Evolutionary conservation across 2,797 vertebrate genomes (phyloP).

Genomic region (Bovichtus variegatus): DNA sequence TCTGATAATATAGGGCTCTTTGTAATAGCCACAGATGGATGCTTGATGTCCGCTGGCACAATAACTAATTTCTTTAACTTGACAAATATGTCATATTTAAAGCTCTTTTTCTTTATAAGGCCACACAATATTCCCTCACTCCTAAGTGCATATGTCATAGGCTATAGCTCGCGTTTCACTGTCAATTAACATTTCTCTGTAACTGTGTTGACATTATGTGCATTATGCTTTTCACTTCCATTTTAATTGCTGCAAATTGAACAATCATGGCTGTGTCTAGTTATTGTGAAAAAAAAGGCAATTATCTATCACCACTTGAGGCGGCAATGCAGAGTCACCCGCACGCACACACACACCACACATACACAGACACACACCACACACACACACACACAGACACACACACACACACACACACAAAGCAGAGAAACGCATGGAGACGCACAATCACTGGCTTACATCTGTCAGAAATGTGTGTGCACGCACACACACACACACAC

Average conservation of each 20-base stretch:
- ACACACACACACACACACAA: background rate
- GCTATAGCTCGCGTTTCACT: slow-evolving; percentile 1
- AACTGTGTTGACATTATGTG: background rate
- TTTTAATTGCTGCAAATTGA: slow-evolving; percentile 47
- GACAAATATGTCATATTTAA: background rate
- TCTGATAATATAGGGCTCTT: background rate
- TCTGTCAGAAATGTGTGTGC: background rate
- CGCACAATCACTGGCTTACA: background rate
- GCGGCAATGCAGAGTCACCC: background rate
- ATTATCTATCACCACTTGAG: slow-evolving; percentile 33
- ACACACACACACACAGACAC: background rate
- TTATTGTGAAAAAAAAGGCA: slow-evolving; percentile 40
- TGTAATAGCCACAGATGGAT: background rate
- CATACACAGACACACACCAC: background rate
- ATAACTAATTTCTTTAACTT: slow-evolving; percentile 3
- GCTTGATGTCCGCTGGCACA: background rate
- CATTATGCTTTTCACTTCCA: slow-evolving; percentile 26
- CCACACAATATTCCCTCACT: background rate
- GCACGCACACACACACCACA: background rate
- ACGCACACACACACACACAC: background rate
- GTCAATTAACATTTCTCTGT: slow-evolving; percentile 22
- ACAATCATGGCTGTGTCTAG: slow-evolving; percentile 20
- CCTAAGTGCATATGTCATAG: background rate
- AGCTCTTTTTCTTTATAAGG: background rate
- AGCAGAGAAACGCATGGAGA: background rate